Conservation (phyloP, 1,140 invertebrate genomes). For the Euschistus heros region DNA sequence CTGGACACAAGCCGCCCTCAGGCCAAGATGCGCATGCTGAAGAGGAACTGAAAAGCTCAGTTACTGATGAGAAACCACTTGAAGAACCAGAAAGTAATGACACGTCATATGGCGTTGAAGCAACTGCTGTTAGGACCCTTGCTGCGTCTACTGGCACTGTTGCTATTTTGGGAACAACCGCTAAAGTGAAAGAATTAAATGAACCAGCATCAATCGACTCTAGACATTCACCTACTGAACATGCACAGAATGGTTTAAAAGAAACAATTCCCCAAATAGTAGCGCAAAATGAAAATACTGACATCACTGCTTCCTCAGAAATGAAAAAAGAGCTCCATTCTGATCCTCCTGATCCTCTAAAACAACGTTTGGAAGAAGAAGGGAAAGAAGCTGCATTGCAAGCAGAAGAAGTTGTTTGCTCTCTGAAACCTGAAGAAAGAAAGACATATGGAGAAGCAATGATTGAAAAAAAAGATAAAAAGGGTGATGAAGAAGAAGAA, state of each 20-base stretch:
- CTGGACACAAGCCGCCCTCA: slow-evolving; percentile 17
- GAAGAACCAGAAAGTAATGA: slow-evolving; percentile 28
- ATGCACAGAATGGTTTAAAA: background rate
- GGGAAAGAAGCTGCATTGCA: background rate
- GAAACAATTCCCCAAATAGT: background rate
- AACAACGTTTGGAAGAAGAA: background rate
- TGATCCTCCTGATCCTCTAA: background rate
- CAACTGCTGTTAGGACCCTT: slow-evolving; percentile 29
- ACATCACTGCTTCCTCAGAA: background rate
- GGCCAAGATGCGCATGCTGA: background rate
- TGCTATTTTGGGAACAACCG: slow-evolving; percentile 31
- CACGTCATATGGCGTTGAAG: slow-evolving; percentile 30
- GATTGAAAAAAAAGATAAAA: background rate
- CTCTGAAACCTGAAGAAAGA: background rate
- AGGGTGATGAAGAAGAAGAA: background rate
- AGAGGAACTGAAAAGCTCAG: slow-evolving; percentile 16
- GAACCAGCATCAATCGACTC: background rate
- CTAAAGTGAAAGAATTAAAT: slow-evolving; percentile 22
- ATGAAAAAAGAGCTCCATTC: background rate
- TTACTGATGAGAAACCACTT: slow-evolving; percentile 14
- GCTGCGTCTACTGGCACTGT: slow-evolving; percentile 31
- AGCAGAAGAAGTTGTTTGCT: background rate
- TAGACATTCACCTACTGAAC: background rate
- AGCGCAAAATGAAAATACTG: background rate
- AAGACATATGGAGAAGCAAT: background rate